Conservation (phyloP, 23 tunicate genomes). For the Phallusia fumigata region DNA sequence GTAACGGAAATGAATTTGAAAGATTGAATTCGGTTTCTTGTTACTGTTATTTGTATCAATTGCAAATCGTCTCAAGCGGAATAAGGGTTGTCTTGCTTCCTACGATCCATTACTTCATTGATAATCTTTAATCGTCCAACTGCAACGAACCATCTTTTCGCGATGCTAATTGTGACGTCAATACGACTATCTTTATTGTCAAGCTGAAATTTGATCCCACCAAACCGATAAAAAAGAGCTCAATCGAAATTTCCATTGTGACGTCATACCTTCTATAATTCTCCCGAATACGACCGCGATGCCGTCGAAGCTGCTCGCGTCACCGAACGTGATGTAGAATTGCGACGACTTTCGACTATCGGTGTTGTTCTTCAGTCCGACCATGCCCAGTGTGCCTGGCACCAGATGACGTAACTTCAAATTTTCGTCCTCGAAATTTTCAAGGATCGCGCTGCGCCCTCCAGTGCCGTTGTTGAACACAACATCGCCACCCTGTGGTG, state of each 20-base stretch:
- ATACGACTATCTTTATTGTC: not conserved
- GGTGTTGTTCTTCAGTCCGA: constrained; percentile 54
- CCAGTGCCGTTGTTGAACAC: constrained; percentile 75
- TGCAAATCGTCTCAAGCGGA: too few relatives aligned
- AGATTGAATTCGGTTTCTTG: too few relatives aligned
- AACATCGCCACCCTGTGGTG: constrained; percentile 81
- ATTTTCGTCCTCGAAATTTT: constrained; percentile 67
- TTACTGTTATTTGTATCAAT: too few relatives aligned
- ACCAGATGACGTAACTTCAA: constrained; percentile 45
- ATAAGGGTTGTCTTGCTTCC: too few relatives aligned
- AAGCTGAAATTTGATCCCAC: too few relatives aligned
- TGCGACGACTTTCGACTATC: constrained; percentile 59
- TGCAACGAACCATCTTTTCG: too few relatives aligned
- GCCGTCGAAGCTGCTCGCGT: constrained; percentile 33
- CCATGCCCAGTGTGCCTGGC: constrained; percentile 67
- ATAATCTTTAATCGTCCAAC: too few relatives aligned
- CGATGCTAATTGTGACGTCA: not conserved
- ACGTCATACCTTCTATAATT: constrained; percentile 53
- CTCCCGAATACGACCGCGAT: constrained; percentile 58
- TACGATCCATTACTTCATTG: too few relatives aligned
- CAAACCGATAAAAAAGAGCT: too few relatives aligned
- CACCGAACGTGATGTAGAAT: constrained; percentile 59
- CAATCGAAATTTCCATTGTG: too few relatives aligned
- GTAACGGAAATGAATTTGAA: not conserved
- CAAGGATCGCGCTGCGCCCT: constrained; percentile 66